These are phyloP conservation scores for Epirrita christyi DNA, from an alignment of 2,888 invertebrate species.

Conservation along the genomic window DNA sequence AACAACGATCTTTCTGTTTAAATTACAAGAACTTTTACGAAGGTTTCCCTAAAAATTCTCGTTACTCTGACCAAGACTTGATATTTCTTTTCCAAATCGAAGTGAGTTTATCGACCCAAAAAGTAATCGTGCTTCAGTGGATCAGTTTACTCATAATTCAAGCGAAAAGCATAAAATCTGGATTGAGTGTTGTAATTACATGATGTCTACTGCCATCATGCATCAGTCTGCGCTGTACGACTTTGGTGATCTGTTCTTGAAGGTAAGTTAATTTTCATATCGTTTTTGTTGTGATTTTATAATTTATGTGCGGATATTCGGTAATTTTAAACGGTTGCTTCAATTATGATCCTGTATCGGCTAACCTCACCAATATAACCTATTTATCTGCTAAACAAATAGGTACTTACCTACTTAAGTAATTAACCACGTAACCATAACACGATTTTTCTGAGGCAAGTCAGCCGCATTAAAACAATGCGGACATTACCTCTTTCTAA, in stretches of 20 bases:
- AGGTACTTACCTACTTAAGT: too few species aligned
- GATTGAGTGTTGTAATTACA: slow-evolving; percentile 79
- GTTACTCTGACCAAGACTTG: slow-evolving; percentile 69
- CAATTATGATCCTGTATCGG: background rate
- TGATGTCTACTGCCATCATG: slow-evolving; percentile 92
- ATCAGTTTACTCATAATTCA: slow-evolving; percentile 69
- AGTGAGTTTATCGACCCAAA: slow-evolving; percentile 76
- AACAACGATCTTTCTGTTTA: slow-evolving; percentile 67
- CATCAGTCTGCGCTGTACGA: slow-evolving; percentile 90
- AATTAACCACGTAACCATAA: too few species aligned
- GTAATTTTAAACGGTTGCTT: slow-evolving; percentile 4
- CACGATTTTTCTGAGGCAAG: too few species aligned
- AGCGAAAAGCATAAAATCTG: slow-evolving; percentile 67
- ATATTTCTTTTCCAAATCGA: slow-evolving; percentile 61
- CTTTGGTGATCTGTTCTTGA: slow-evolving; percentile 89
- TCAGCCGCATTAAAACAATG: too few species aligned
- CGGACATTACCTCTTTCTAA: too few species aligned
- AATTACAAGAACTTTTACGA: slow-evolving; percentile 63
- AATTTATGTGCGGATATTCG: background rate
- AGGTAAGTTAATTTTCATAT: slow-evolving; percentile 78
- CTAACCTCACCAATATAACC: too few species aligned
- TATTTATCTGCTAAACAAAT: too few species aligned
- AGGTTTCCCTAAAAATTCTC: slow-evolving; percentile 71
- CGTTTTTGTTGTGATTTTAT: background rate
- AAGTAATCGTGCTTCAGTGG: slow-evolving; percentile 73